A percentile compares a stretch with the other conserved stretches of the same genome.
These are phyloP conservation scores for Nomada hirtipes DNA, from an alignment of 2,888 invertebrate genomes.

Conservation along the genomic window DNA sequence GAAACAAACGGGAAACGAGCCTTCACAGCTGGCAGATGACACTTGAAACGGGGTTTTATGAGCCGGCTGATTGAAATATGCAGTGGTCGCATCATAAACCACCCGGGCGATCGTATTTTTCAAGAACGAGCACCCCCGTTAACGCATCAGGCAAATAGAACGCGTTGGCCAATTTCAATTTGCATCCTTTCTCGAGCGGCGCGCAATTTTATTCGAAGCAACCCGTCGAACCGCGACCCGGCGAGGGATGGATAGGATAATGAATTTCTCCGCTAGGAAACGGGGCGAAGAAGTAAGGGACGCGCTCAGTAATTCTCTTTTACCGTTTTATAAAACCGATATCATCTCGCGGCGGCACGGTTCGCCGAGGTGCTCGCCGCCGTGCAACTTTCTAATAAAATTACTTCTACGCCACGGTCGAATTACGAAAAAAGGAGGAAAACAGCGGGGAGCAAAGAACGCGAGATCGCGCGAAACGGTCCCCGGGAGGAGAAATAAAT, in stretches of 20 bases:
- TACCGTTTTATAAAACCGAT: conserved; percentile 44
- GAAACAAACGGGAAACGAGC: conserved; percentile 26
- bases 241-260: conserved; percentile 8
- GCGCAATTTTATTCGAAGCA: conserved; percentile 22
- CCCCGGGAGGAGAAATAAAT: background rate
- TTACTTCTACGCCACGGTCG: conserved; percentile 21
- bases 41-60: conserved; percentile 18
- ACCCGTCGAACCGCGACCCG: conserved; percentile 4
- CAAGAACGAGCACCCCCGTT: background rate
- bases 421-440: background rate
- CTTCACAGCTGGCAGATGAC: background rate
- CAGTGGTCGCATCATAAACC: no score
- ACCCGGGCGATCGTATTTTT: background rate
- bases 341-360: conserved; percentile 38
- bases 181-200: conserved; percentile 2
- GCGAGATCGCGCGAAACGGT: no score
- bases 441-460: no score
- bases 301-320: conserved; percentile 45
- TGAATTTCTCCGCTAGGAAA: conserved; percentile 34
- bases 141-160: background rate
- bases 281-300: background rate
- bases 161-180: conserved; percentile 18
- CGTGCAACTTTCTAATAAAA: conserved; percentile 49
- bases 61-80: no score
- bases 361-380: conserved; percentile 25